Percentiles rank a stretch among this genome's conserved stretches.
Evolutionary conservation across 2,113 vertebrate species (phyloP).

Genomic region (Galemys pyrenaicus): DNA sequence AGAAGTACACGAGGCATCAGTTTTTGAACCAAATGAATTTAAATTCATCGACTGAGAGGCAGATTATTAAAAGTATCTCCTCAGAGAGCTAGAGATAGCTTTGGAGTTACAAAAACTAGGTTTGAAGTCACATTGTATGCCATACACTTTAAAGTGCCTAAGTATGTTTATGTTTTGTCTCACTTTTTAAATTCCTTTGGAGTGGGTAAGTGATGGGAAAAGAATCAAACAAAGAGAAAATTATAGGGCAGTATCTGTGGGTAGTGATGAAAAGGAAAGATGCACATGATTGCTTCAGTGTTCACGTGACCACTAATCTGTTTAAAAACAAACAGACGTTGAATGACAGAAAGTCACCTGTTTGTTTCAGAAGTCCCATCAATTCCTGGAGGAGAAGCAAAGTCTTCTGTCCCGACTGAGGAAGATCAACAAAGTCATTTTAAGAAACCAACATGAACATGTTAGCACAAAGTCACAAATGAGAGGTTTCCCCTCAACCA

Average conservation of each 20-base stretch:
- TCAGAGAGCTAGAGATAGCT: neutral
- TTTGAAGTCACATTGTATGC: neutral
- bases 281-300: neutral
- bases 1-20: neutral
- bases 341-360: neutral
- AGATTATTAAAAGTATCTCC: neutral
- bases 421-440: neutral
- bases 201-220: neutral
- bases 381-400: neutral
- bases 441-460: slow-evolving; percentile 3
- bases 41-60: neutral
- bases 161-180: neutral
- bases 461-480: neutral
- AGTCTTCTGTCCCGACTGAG: neutral
- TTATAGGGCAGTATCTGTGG: neutral
- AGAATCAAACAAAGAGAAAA: slow-evolving; percentile 32
- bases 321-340: slow-evolving; percentile 49
- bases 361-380: slow-evolving; percentile 17
- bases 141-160: neutral
- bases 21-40: slow-evolving; percentile 1
- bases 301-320: neutral
- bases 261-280: neutral
- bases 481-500: neutral
- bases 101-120: neutral
- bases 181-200: neutral